Evolutionary conservation across 2,797 vertebrate species (phyloP).

Genomic region (Mycteria americana): DNA sequence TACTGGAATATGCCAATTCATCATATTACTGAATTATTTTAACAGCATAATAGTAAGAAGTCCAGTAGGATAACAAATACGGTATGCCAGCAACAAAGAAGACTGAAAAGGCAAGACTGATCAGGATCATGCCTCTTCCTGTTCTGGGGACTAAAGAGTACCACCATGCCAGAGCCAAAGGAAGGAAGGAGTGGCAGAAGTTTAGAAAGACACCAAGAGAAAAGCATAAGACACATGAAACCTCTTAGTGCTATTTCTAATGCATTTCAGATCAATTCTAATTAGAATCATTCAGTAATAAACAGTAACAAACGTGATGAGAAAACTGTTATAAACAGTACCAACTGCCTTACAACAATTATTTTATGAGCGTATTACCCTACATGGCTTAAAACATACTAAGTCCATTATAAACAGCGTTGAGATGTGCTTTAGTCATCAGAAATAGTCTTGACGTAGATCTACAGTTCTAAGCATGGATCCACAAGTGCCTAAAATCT

Average conservation of each 20-base stretch:
- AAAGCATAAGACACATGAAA: background rate
- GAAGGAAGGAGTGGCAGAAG: background rate
- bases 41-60: background rate
- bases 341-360: background rate
- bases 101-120: background rate
- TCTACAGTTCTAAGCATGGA: background rate
- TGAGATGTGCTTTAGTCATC: background rate
- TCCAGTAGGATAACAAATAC: background rate
- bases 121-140: background rate
- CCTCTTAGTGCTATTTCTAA: background rate
- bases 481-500: background rate
- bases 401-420: background rate
- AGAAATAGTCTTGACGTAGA: background rate
- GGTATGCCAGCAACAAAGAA: background rate
- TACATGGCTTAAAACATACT: background rate
- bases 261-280: constrained; percentile 3
- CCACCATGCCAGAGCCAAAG: background rate
- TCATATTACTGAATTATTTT: background rate
- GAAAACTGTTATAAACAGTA: constrained; percentile 7
- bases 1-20: background rate
- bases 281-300: background rate
- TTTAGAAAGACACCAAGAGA: background rate
- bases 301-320: background rate
- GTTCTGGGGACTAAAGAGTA: background rate
- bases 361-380: background rate